phyloP scores from a whole-genome alignment of 2,888 invertebrate genomes.

The Laothoe populi region DNA sequence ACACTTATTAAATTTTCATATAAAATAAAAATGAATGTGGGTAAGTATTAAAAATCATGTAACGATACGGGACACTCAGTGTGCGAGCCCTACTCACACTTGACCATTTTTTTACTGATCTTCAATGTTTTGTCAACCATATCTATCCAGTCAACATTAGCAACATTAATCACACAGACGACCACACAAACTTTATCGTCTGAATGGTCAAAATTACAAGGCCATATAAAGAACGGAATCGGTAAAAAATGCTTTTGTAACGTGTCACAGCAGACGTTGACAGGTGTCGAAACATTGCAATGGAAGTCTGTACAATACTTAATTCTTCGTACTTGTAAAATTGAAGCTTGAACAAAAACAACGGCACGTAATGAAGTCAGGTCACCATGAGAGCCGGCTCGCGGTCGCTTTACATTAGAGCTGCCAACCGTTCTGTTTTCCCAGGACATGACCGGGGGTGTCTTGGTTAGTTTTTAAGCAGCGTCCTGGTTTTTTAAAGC shows the following conservation, averaged over 20 bases:
- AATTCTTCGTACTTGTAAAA: conserved; percentile 63
- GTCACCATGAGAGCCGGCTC: conserved; percentile 67
- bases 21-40: too few relatives aligned
- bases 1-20: too few relatives aligned
- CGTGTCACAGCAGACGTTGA: conserved; percentile 71
- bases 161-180: conserved; percentile 48
- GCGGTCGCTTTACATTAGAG: conserved; percentile 63
- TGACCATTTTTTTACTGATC: conserved; percentile 7
- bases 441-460: too few relatives aligned
- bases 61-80: too few relatives aligned
- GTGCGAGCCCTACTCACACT: too few relatives aligned
- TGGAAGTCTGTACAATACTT: conserved; percentile 65
- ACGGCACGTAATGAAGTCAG: conserved; percentile 68
- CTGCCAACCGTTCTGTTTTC: too few relatives aligned
- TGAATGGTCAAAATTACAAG: conserved; percentile 55
- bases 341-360: conserved; percentile 70
- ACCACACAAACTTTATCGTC: conserved; percentile 36
- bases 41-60: too few relatives aligned
- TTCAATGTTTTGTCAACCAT: conserved; percentile 28
- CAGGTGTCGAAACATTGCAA: conserved; percentile 76
- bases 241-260: conserved; percentile 61
- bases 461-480: too few relatives aligned
- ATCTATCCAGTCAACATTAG: conserved; percentile 30
- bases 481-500: too few relatives aligned
- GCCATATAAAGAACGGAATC: conserved; percentile 53